phyloP scores from a whole-genome alignment of 2,113 vertebrate species.

The Varanus salvator region DNA sequence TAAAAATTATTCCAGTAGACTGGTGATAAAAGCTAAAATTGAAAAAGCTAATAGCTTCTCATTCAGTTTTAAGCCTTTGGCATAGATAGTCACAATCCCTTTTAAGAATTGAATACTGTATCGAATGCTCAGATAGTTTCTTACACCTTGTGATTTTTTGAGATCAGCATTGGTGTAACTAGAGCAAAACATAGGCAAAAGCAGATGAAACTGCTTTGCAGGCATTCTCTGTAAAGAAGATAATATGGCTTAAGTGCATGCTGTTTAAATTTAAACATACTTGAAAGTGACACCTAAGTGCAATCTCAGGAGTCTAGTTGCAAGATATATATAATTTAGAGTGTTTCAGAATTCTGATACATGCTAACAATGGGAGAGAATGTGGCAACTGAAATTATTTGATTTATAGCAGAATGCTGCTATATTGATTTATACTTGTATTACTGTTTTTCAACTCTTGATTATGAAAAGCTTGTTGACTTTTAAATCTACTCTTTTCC shows the following conservation, averaged over 20 bases:
- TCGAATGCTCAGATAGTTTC: not conserved
- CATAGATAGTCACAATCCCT: not conserved
- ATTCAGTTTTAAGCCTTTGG: not conserved
- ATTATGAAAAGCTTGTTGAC: not conserved
- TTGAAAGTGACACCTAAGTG: not conserved
- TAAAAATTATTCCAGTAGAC: not conserved
- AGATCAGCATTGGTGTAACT: not conserved
- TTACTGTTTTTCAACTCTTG: not conserved
- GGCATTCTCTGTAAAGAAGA: not conserved
- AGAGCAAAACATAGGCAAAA: not conserved
- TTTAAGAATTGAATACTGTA: not conserved
- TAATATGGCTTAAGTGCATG: not conserved
- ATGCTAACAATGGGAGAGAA: conserved; percentile 22
- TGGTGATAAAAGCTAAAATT: not conserved
- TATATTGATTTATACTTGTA: not conserved
- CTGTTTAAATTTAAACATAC: not conserved
- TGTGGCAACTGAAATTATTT: conserved; percentile 1
- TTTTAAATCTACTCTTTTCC: not conserved
- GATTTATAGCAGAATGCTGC: not conserved
- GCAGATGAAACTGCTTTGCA: not conserved
- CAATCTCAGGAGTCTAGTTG: not conserved
- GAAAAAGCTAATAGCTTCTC: not conserved
- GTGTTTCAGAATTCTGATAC: conserved; percentile 11
- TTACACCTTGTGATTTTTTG: not conserved
- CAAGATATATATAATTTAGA: conserved; percentile 19